Evolutionary conservation across 1,140 invertebrate species (phyloP), one percentile per base, ranked within the genome.

Genomic region (Pararge aegeria): DNA sequence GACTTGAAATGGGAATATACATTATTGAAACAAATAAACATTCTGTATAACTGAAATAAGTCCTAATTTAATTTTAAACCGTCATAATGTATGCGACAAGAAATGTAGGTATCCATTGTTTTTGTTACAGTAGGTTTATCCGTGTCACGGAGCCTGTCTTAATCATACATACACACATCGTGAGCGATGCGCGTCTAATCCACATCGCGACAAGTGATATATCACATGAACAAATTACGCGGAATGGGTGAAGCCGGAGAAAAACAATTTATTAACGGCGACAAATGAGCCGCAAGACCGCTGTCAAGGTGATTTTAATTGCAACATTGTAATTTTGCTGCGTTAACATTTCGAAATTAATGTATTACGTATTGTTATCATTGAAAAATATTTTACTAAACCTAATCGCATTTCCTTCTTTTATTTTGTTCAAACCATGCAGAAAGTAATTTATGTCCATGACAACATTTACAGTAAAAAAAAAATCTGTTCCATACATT

Each of bases 251-350:
- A 80, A 84, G 69, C 70, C 56, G 65, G 62, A 77, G 73, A 83
- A 87, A 84, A 84, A 84, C 78, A 84, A 84, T 87, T 82, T 82
- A 70, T 82, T 82, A 83, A n/a, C 59, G 66, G 72, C 75, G 81
- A 83, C 74, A 78, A 84, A 83, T 70, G 78, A 70, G 72, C 51
- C 51, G 58, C 60, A 55, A 55, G 63, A 71, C 60, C 67, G 61
- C 63, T 75, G 77, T 75, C 73, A 55, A 78, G 71, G 74, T 78
- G 71, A 76, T 78, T 80, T 78, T 73, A 78, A 81, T 83, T 76
- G 73, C 74, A 63, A 70, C 69, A 42, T 58, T 27, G 58, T 61
- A 66, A 66, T 49, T 59, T 44, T 20, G 13, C 21, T 9, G 34
- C 38, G 38, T 30, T 59, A 15, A 15, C 5, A 44, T 59, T 59